These are phyloP conservation scores for Dastarcus helophoroides DNA, from an alignment of 2,888 invertebrate species.

Conservation along the genomic window DNA sequence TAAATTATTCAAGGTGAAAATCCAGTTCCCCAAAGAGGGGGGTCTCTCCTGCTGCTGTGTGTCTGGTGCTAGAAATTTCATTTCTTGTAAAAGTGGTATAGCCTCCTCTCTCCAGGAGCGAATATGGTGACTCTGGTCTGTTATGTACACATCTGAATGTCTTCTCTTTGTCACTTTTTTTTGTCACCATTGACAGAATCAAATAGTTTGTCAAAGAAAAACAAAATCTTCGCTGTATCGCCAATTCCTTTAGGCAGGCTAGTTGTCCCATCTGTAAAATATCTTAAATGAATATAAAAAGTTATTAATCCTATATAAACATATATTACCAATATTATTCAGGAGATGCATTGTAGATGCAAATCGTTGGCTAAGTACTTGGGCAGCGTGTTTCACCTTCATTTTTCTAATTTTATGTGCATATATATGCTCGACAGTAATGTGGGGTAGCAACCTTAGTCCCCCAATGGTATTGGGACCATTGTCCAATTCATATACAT, in stretches of 20 bases:
- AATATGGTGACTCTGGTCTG: not conserved
- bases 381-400: slow-evolving; percentile 6
- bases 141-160: too few species aligned
- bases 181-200: slow-evolving; percentile 3
- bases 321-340: slow-evolving; percentile 3
- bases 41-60: too few species aligned
- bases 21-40: slow-evolving; percentile 3
- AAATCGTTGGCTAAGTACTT: slow-evolving; percentile 4
- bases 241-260: not conserved
- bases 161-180: too few species aligned
- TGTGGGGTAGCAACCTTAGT: slow-evolving; percentile 2
- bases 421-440: slow-evolving; percentile 1
- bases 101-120: slow-evolving; percentile 3
- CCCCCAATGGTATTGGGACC: slow-evolving; percentile 3
- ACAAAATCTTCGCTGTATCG: slow-evolving; percentile 2
- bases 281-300: not conserved
- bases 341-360: slow-evolving; percentile 2
- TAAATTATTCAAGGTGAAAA: too few species aligned
- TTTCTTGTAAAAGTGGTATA: too few species aligned
- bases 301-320: too few species aligned
- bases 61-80: too few species aligned
- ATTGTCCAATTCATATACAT: slow-evolving; percentile 6
- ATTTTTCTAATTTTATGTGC: slow-evolving; percentile 1
- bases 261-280: slow-evolving; percentile 3
- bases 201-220: slow-evolving; percentile 3